These are phyloP conservation scores for Zonitis immaculata DNA, from an alignment of 2,888 invertebrate genomes.

Conservation along the genomic window DNA sequence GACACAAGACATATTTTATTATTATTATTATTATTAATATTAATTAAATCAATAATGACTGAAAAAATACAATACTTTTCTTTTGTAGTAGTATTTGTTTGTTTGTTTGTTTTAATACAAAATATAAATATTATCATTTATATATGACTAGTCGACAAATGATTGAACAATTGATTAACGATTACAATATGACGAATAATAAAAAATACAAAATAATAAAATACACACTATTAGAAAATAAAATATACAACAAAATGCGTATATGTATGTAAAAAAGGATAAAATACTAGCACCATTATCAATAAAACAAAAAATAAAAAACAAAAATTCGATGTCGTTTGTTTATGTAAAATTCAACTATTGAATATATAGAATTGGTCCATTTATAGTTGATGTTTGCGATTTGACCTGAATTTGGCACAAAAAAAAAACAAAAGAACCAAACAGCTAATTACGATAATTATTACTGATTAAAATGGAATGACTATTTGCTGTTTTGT, in stretches of 20 bases:
- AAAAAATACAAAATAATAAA: slow-evolving; percentile 16
- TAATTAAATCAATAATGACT: slow-evolving; percentile 13
- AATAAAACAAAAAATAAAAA: not conserved
- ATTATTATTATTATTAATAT: too few species aligned
- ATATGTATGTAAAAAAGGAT: too few species aligned
- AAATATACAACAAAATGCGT: too few species aligned
- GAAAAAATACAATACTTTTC: slow-evolving; percentile 23
- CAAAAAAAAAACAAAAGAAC: slow-evolving; percentile 14
- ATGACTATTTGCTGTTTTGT: too few species aligned
- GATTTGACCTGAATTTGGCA: slow-evolving; percentile 22
- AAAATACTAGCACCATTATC: slow-evolving; percentile 35
- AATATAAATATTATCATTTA: slow-evolving; percentile 28
- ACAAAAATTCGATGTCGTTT: not conserved
- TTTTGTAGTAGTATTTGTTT: too few species aligned
- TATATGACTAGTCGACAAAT: slow-evolving; percentile 27
- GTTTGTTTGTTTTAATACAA: slow-evolving; percentile 16
- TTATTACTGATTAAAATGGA: too few species aligned
- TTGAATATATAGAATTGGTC: slow-evolving; percentile 23
- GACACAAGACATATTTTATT: too few species aligned
- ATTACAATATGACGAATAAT: too few species aligned
- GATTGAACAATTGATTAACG: not conserved
- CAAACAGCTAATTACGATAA: slow-evolving; percentile 5
- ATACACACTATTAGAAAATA: too few species aligned
- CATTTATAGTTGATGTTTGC: slow-evolving; percentile 9
- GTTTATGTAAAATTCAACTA: not conserved